These are phyloP conservation scores for Torymus aiolomorphi DNA, from an alignment of 2,888 invertebrate species.

Conservation along the genomic window DNA sequence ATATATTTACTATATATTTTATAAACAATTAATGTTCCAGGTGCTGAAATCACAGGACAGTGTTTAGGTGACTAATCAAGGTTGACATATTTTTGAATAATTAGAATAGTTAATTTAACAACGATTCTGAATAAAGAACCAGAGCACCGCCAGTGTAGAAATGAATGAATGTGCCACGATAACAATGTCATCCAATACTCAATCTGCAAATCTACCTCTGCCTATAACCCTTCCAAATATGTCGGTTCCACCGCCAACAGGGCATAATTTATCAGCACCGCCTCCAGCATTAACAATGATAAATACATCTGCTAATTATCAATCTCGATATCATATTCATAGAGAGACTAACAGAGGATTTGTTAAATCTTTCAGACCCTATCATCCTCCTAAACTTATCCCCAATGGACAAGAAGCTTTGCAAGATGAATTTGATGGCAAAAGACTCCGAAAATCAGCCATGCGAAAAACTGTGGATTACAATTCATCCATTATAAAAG, in stretches of 20 bases:
- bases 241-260: conserved; percentile 71
- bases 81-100: no score
- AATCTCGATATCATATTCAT: conserved; percentile 70
- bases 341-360: conserved; percentile 73
- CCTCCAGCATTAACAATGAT: conserved; percentile 74
- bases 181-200: conserved; percentile 70
- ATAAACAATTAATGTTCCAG: no score
- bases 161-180: background rate
- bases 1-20: no score
- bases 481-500: conserved; percentile 94
- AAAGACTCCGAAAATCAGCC: conserved; percentile 95
- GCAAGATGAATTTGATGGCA: conserved; percentile 95
- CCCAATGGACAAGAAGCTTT: conserved; percentile 71
- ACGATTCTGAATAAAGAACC: no score
- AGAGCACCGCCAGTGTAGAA: no score
- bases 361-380: conserved; percentile 77
- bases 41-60: no score
- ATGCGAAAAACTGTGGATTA: conserved; percentile 99
- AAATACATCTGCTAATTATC: conserved; percentile 70
- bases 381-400: conserved; percentile 74
- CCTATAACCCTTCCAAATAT: conserved; percentile 75
- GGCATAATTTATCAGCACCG: conserved; percentile 74
- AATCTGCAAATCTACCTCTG: conserved; percentile 70
- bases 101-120: no score
- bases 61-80: no score